phyloP scores from a whole-genome alignment of 2,113 vertebrate genomes.

The Cathartes aura region DNA sequence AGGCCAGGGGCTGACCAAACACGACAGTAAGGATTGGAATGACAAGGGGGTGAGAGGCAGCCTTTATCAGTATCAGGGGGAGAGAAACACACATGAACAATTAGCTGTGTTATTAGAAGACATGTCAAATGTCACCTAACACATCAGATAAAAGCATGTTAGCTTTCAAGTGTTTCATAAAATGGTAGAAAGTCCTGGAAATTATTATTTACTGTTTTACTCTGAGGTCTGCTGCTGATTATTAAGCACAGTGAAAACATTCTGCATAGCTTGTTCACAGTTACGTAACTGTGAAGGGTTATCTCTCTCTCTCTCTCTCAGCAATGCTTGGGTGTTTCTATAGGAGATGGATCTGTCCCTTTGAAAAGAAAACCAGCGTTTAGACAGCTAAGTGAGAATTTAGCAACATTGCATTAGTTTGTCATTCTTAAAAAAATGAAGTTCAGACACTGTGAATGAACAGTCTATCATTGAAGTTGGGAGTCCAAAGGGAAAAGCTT shows the following conservation, averaged over 20 bases:
- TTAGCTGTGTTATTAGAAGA: not conserved
- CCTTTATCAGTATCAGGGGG: not conserved
- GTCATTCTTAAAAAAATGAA: not conserved
- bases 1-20: not conserved
- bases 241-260: not conserved
- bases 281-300: not conserved
- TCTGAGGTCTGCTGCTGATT: not conserved
- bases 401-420: not conserved
- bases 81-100: not conserved
- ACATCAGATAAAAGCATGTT: not conserved
- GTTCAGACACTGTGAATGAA: not conserved
- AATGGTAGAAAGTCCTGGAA: not conserved
- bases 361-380: not conserved
- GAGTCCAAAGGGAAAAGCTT: constrained; percentile 5
- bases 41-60: not conserved
- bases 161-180: not conserved
- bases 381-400: not conserved
- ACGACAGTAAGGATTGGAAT: not conserved
- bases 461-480: not conserved
- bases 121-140: not conserved
- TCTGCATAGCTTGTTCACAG: not conserved
- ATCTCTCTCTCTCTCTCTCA: not conserved
- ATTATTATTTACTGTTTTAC: not conserved
- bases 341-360: not conserved
- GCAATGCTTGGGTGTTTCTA: not conserved